These are phyloP conservation scores for Luehdorfia chinensis DNA, from an alignment of 1,140 invertebrate species.

Conservation along the genomic window DNA sequence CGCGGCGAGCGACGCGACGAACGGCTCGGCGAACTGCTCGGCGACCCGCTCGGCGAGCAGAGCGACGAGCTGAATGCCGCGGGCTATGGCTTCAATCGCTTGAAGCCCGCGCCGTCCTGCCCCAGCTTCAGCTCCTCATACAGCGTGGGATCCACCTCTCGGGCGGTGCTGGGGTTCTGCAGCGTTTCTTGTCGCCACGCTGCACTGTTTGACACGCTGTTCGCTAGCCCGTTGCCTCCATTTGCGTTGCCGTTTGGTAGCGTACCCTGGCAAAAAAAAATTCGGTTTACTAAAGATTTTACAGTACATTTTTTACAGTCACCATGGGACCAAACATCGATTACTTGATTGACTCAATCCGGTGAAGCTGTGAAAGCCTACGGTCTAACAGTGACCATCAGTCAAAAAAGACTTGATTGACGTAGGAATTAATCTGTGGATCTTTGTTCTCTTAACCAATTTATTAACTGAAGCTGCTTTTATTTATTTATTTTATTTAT, in stretches of 20 bases:
- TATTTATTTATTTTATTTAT: no score
- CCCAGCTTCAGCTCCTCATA: conserved; percentile 89
- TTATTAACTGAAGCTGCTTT: no score
- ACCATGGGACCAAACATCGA: no score
- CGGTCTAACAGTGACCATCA: no score
- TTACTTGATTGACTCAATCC: no score
- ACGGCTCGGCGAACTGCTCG: conserved; percentile 27
- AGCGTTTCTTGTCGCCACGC: conserved; percentile 79
- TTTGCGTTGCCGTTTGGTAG: conserved; percentile 52
- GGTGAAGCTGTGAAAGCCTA: no score
- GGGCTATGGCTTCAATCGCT: conserved; percentile 82
- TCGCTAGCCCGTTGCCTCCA: conserved; percentile 40
- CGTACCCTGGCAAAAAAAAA: conserved; percentile 35
- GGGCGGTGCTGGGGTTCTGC: conserved; percentile 62
- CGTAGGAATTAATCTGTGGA: no score
- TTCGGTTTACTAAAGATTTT: no score
- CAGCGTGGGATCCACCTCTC: conserved; percentile 84
- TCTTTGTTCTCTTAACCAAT: no score
- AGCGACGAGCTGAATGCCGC: conserved; percentile 54
- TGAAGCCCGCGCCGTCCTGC: conserved; percentile 87
- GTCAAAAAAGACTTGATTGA: no score
- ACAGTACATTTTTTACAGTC: no score
- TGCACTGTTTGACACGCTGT: conserved; percentile 55
- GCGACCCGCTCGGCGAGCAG: conserved; percentile 47
- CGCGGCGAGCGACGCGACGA: conserved; percentile 56